Base-by-base conservation (phyloP, 2,113 vertebrate species). In the Bostrychus sinensis region DNA sequence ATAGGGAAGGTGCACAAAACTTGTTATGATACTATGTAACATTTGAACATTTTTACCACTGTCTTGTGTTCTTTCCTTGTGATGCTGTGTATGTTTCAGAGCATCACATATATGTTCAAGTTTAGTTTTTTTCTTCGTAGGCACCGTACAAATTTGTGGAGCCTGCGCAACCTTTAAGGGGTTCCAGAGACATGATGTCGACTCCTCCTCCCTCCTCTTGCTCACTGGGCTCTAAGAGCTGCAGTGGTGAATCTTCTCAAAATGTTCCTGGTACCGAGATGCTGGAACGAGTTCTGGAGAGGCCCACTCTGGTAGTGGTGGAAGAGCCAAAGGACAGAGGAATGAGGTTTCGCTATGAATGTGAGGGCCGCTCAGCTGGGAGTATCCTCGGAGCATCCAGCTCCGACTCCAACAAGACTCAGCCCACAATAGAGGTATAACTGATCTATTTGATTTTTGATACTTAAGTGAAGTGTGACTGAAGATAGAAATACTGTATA, bases 251-350 rank as follows among this genome's bases (percentile, higher is more conserved):
- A 12, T 51, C 72, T 22, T 62, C 62, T 7, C 70, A 77, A 43
- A 46, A 41, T 64, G 66, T 17, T 0, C 42, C 46, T 1, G 82
- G 71, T 41, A 81, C 72, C 0, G 82, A 89, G 2, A 65, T 77
- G 38, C 80, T 92, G 82, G 91, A 93, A 51, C 78, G 65, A 1
- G 46, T 91, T 9, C 72, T 89, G 65, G 90, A 93, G 4, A 88
- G 80, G 0, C 95, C 95, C 1, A 74, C 74, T 11, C 81, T 97
- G 50, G 84, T 92, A 63, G 93, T 98, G 72, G 89, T 87, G 0
- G 96, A 97, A 89, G 94, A 98, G 87, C 96, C 96, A 36, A 98
- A 96, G 70, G 95, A 96, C 84, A 88, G 96, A 2, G 95, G 95
- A 22, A 97, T 98, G 96, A 88, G 96, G 14, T 97, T 97, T 75